phyloP scores from a whole-genome alignment of 1,140 invertebrate species.

The Akabosia matsudoensis region DNA sequence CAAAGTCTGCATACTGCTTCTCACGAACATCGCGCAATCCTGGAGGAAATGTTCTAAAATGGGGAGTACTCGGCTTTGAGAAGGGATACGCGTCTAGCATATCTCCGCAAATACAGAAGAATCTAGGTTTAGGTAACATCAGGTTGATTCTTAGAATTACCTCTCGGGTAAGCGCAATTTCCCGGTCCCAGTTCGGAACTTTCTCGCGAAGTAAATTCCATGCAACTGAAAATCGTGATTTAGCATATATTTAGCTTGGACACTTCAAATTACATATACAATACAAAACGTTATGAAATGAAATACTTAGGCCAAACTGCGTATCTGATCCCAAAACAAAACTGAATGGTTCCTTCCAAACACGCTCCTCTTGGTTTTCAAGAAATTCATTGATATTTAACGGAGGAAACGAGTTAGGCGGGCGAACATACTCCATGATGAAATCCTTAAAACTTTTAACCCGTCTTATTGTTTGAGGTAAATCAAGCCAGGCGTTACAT shows the following conservation, averaged over 20 bases:
- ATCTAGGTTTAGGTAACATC: conserved; percentile 56
- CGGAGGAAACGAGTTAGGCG: background rate
- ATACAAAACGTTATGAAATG: conserved; percentile 43
- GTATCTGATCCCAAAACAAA: conserved; percentile 59
- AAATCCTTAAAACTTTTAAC: no score
- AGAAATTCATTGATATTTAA: conserved; percentile 25
- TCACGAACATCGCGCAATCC: conserved; percentile 42
- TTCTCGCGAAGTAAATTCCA: conserved; percentile 46
- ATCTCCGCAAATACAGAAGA: conserved; percentile 61
- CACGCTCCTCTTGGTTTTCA: conserved; percentile 34
- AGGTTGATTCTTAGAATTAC: conserved; percentile 54
- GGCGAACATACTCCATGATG: background rate
- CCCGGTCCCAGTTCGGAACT: conserved; percentile 54
- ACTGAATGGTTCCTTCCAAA: conserved; percentile 49
- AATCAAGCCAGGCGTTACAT: no score
- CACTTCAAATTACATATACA: background rate
- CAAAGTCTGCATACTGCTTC: conserved; percentile 54
- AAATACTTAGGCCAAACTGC: conserved; percentile 58
- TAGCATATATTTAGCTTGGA: background rate
- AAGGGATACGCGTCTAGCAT: conserved; percentile 56
- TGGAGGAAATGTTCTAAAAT: background rate
- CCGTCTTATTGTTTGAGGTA: no score
- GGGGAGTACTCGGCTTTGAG: background rate
- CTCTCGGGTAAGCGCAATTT: conserved; percentile 52
- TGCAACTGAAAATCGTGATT: conserved; percentile 39